Base-by-base conservation (phyloP, 2,888 invertebrate genomes). In the Leptinotarsa tumamoca region DNA sequence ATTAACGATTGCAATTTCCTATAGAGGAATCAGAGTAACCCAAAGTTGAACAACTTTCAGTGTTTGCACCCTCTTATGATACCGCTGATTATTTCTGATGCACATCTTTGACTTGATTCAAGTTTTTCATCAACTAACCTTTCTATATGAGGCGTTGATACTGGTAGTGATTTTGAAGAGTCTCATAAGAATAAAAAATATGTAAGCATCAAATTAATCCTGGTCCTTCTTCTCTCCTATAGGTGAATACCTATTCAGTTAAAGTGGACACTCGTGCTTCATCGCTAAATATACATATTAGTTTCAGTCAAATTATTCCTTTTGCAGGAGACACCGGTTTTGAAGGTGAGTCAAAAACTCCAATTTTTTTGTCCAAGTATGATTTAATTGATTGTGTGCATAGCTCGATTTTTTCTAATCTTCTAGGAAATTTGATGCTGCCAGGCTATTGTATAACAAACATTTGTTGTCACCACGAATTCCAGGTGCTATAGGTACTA, bases 191-290 rank as follows among this genome's bases (percentile, higher is more conserved):
- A 96, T 87, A 15, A 91, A 89, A 87, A 93, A 94, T 69, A 93
- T 89, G 67, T 91, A 90, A 1, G 91, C 90, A 83, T 92, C 93
- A 86, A 96, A 96, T 85, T 94, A 94, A 85, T 96, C 96, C 77
- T 92, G 93, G 43, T 94, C 95, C 84, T 96, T 96, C 86, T 95
- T 95, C 84, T 96, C 96, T 85, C 97, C 97, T 68, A 96, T 89
- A 0, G 95, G 93, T 77, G 95, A 90, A 87, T 23, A 21, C 21
- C 21, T 92, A 95, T 15, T 90, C 89, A 2, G 96, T 90, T 15
- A 97, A 89, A 78, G 92, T 92, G 33, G 93, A 91, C 0, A 97
- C 89, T 85, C 94, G 94, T 0, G 90, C 89, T 15, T 91, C 88
- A 80, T 94, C 89, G 0, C 85, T 90, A 97, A 95, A 85, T 94